Conservation (phyloP, 2,113 vertebrate genomes). For the Callorhinus ursinus region DNA sequence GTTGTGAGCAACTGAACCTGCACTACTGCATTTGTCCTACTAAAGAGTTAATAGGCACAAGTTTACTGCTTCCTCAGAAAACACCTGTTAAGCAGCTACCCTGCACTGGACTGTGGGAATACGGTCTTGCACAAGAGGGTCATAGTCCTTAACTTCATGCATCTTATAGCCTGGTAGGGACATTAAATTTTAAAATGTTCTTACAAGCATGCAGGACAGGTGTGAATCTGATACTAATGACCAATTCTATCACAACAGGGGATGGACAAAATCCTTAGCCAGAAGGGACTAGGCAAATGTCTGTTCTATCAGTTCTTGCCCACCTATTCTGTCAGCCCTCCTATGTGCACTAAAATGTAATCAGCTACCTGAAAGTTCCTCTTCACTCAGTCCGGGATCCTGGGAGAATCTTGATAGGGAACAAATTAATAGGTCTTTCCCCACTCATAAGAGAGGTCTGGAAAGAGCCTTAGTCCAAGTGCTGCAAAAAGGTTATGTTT, state of each 20-base stretch:
- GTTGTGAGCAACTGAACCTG: neutral
- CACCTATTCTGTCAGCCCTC: neutral
- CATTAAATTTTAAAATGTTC: neutral
- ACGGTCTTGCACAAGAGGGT: neutral
- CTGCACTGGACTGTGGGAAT: neutral
- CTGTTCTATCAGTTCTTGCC: neutral
- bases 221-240: neutral
- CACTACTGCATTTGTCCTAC: neutral
- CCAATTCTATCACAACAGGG: neutral
- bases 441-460: neutral
- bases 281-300: neutral
- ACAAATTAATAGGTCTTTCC: neutral
- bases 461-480: neutral
- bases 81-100: neutral
- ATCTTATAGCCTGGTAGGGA: neutral
- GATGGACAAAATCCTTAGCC: neutral
- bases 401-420: neutral
- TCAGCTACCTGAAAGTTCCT: neutral
- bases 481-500: neutral
- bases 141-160: neutral
- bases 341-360: neutral
- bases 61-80: neutral
- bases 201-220: neutral
- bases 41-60: neutral
- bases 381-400: neutral